These are phyloP conservation scores for Leptobrachium ailaonicum DNA, from an alignment of 2,113 vertebrate species.

Conservation along the genomic window DNA sequence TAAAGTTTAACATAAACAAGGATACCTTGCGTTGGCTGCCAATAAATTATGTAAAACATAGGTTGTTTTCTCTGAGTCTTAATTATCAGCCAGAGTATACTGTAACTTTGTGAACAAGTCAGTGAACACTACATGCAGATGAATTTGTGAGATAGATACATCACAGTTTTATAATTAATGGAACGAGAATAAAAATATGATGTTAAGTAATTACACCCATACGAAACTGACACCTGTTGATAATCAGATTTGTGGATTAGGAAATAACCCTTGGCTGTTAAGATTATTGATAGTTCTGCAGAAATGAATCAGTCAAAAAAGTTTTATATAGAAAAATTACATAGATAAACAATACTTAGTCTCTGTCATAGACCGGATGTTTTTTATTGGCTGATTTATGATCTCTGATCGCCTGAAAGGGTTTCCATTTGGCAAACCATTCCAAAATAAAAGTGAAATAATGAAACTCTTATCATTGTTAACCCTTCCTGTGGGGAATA, in stretches of 20 bases:
- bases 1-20: not conserved
- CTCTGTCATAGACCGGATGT: too few relatives aligned
- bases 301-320: not conserved
- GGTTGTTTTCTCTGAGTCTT: constrained; percentile 9
- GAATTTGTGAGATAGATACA: not conserved
- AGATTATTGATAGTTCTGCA: not conserved
- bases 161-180: not conserved
- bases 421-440: too few relatives aligned
- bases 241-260: not conserved
- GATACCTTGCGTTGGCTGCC: not conserved
- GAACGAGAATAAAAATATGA: not conserved
- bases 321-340: too few relatives aligned
- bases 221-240: not conserved
- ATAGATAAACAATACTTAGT: too few relatives aligned
- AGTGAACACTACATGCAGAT: constrained; percentile 21
- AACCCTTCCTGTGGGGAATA: not conserved
- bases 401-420: too few relatives aligned
- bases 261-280: not conserved
- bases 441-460: not conserved
- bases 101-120: not conserved
- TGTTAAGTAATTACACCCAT: constrained; percentile 10
- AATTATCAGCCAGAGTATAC: not conserved
- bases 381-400: too few relatives aligned
- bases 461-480: not conserved
- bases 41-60: constrained; percentile 1